Conservation (phyloP, 2,888 invertebrate species). For the Cataglyphis cursor region DNA sequence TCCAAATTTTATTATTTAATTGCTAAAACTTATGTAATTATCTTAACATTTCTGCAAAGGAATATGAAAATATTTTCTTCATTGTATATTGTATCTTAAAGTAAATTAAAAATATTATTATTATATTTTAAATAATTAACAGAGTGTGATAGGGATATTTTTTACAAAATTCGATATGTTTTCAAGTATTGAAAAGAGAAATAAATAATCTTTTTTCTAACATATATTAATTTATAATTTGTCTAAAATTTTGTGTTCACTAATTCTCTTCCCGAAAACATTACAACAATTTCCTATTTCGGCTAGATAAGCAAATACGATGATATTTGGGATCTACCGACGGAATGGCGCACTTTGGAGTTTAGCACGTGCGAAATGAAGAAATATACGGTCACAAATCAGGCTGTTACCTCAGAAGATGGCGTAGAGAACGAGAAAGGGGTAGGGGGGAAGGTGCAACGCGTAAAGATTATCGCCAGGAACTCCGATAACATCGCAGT, state of each 20-base stretch:
- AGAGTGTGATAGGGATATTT: not conserved
- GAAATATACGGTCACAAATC: constrained; percentile 74
- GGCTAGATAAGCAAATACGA: constrained; percentile 46
- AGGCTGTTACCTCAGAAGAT: constrained; percentile 56
- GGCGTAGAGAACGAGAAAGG: constrained; percentile 20
- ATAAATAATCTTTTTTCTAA: not conserved
- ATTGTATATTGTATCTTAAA: no score
- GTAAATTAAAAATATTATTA: constrained; percentile 24
- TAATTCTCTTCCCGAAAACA: constrained; percentile 13
- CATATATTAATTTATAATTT: not conserved
- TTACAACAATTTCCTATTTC: constrained; percentile 51
- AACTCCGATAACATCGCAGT: constrained; percentile 80
- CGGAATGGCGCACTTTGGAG: constrained; percentile 32
- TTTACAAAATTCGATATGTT: not conserved
- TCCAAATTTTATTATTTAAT: not conserved
- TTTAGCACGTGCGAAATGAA: constrained; percentile 65
- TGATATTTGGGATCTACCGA: constrained; percentile 22
- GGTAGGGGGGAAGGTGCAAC: constrained; percentile 22
- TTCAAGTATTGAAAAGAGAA: not conserved
- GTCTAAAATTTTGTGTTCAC: constrained; percentile 10
- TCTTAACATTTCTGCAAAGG: not conserved
- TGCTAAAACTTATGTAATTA: constrained; percentile 17
- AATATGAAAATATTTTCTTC: not conserved
- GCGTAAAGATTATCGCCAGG: constrained; percentile 79
- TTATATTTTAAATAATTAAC: not conserved